Evolutionary conservation across 2,888 invertebrate genomes (phyloP), one percentile per base, ranked within the genome.

Genomic region (Scaeva pyrastri): DNA sequence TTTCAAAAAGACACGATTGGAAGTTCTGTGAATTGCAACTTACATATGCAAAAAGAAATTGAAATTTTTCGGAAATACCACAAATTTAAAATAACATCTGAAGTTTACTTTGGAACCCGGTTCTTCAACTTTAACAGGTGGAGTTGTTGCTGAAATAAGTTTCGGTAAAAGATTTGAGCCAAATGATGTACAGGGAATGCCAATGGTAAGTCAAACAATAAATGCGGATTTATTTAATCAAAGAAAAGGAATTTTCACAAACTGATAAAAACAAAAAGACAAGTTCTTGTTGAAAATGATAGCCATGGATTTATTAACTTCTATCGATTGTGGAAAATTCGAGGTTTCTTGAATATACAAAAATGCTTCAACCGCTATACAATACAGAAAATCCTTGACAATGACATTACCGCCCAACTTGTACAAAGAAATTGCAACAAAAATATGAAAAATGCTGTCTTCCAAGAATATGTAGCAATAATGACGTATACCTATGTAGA

Each of bases 361-460:
- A 58, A 7, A 60, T 60, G 39, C 60, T 73, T 52, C 23, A 73
- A 50, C 60, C 73, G 2, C n/a, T 50, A 26, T 60, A 62, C 7
- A 73, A 62, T 48, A 39, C 50, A 23, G 58, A 73, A 73, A 73
- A 62, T 19, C 39, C 39, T 73, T 73, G 39, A 73, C 50, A 62
- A 50, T 50, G 1, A 73, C 36, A 39, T 62, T 62, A n/a, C 50
- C 62, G 14, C 36, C 60, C 39, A 60, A 73, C 39, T 60, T 60
- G 26, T 62, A 73, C 50, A 19, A 60, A 14, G 60, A 73, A 36
- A 41, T 62, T 2, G 62, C 14, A 11, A 41, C n/a, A 52, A 62
- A 73, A 60, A 73, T 73, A 36, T 52, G 21, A 14, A 41, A 50
- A 2, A 62, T 62, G 62, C 41, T 52, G 31, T 60, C 58, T 2